Conservation (phyloP, 2,113 vertebrate species). For the Labeo rohita region DNA sequence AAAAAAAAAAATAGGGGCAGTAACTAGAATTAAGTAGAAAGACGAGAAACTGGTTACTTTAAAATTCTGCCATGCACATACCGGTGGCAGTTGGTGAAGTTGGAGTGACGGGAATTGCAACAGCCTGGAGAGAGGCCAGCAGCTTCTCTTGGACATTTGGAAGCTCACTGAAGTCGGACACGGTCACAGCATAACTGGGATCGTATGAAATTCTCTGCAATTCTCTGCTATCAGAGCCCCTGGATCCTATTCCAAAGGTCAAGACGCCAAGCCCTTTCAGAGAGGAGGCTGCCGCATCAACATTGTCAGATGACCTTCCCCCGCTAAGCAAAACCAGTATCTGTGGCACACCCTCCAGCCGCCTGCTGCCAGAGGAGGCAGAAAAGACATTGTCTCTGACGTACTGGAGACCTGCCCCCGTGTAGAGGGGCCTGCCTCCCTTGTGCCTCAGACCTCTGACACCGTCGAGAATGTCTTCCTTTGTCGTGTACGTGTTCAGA, state of each 20-base stretch:
- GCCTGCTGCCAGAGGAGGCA: slow-evolving; percentile 78
- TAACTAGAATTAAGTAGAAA: neutral
- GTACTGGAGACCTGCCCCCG: slow-evolving; percentile 74
- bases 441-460: slow-evolving; percentile 51
- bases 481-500: slow-evolving; percentile 56
- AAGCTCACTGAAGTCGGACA: slow-evolving; percentile 58
- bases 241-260: slow-evolving; percentile 75
- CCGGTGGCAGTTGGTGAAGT: neutral
- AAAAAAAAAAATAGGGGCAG: neutral
- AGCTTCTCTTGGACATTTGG: slow-evolving; percentile 55
- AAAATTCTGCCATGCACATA: too few relatives aligned
- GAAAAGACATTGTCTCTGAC: slow-evolving; percentile 73
- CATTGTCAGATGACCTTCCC: slow-evolving; percentile 70
- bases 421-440: slow-evolving; percentile 72
- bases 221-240: slow-evolving; percentile 54
- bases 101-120: slow-evolving; percentile 1
- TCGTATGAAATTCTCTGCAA: slow-evolving; percentile 60
- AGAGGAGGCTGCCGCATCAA: slow-evolving; percentile 62
- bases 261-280: slow-evolving; percentile 68
- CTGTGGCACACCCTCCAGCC: slow-evolving; percentile 76
- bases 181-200: slow-evolving; percentile 57
- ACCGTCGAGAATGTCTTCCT: slow-evolving; percentile 49
- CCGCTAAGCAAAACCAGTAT: slow-evolving; percentile 78
- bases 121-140: slow-evolving; percentile 19
- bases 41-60: slow-evolving; percentile 47